These are phyloP conservation scores for Craterocephalus amniculus DNA, from an alignment of 2,797 vertebrate genomes.

Conservation along the genomic window DNA sequence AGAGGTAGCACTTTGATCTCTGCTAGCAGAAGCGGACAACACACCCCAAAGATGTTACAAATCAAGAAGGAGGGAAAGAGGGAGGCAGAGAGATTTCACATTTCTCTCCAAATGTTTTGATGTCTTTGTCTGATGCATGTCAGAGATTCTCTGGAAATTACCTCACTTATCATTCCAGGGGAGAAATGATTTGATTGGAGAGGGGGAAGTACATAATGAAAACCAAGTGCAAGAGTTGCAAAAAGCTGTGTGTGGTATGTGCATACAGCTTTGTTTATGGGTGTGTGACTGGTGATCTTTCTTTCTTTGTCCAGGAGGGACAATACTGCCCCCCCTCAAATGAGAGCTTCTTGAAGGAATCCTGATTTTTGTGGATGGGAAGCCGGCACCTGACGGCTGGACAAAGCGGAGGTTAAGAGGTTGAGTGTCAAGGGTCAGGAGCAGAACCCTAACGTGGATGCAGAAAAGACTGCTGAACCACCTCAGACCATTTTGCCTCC, in stretches of 20 bases:
- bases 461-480: constrained; percentile 45
- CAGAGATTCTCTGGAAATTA: constrained; percentile 35
- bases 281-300: constrained; percentile 27
- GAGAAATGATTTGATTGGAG: constrained; percentile 11
- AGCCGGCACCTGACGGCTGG: constrained; percentile 72
- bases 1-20: constrained; percentile 56
- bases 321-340: constrained; percentile 48
- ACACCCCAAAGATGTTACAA: constrained; percentile 47
- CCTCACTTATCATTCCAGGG: constrained; percentile 9
- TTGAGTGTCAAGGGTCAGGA: constrained; percentile 64
- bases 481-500: constrained; percentile 45
- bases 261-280: background rate
- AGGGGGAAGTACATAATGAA: constrained; percentile 8
- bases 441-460: constrained; percentile 50
- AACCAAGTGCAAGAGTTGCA: constrained; percentile 2
- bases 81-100: constrained; percentile 36
- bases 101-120: constrained; percentile 49
- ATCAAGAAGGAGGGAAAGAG: constrained; percentile 38
- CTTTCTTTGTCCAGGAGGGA: constrained; percentile 48
- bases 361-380: constrained; percentile 54
- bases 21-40: constrained; percentile 32
- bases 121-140: constrained; percentile 42
- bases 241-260: background rate
- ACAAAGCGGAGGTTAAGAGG: constrained; percentile 73
- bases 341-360: constrained; percentile 64